Evolutionary conservation across 2,797 vertebrate genomes (phyloP).

Genomic region (Siniperca undulata): DNA sequence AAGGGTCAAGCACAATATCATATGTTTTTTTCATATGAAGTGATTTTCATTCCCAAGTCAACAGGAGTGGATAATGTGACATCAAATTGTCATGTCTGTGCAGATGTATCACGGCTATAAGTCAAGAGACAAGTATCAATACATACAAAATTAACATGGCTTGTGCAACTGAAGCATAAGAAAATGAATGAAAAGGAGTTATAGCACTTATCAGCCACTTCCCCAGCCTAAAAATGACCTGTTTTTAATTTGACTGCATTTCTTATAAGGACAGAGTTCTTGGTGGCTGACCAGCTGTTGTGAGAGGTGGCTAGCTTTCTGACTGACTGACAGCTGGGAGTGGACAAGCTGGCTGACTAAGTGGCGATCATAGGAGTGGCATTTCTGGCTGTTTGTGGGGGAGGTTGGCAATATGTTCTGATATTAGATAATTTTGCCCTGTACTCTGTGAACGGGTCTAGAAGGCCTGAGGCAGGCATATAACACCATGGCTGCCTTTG

Average conservation of each 20-base stretch:
- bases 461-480: not conserved
- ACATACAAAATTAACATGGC: not conserved
- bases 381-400: slow-evolving; percentile 4
- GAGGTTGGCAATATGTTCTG: slow-evolving; percentile 27
- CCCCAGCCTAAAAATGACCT: not conserved
- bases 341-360: slow-evolving; percentile 9
- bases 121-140: not conserved
- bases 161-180: not conserved
- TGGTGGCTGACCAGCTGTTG: slow-evolving; percentile 22
- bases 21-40: slow-evolving; percentile 9
- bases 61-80: not conserved
- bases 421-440: slow-evolving; percentile 13
- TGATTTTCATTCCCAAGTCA: not conserved
- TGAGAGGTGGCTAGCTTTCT: slow-evolving; percentile 24
- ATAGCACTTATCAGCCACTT: not conserved
- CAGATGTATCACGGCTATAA: not conserved
- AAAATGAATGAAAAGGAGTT: not conserved
- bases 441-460: slow-evolving; percentile 4
- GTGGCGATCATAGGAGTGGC: slow-evolving; percentile 10
- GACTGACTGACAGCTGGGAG: slow-evolving; percentile 27
- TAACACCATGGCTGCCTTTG: not conserved
- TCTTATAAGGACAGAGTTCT: not conserved
- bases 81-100: not conserved
- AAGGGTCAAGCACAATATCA: not conserved
- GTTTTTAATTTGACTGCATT: not conserved